phyloP scores from a whole-genome alignment of 2,888 invertebrate species.

The Antitype chi region DNA sequence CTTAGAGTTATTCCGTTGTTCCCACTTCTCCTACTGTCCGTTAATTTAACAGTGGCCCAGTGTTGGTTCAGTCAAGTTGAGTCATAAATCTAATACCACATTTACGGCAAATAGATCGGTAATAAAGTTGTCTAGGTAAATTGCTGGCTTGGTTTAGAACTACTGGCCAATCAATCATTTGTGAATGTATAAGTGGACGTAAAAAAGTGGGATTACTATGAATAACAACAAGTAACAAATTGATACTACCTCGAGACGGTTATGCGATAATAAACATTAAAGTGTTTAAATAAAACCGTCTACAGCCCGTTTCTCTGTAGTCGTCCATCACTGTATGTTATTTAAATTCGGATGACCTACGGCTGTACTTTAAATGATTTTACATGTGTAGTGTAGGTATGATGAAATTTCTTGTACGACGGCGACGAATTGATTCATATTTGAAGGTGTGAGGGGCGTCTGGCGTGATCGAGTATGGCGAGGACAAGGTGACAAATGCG shows the following conservation, averaged over 20 bases:
- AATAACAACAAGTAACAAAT: conserved; percentile 62
- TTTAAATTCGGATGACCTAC: conserved; percentile 50
- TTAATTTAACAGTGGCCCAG: conserved; percentile 42
- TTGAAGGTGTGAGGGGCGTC: conserved; percentile 25
- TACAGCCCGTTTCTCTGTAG: conserved; percentile 28
- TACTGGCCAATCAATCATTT: conserved; percentile 73
- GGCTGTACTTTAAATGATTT: conserved; percentile 45
- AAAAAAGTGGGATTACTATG: conserved; percentile 58
- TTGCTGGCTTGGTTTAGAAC: conserved; percentile 67
- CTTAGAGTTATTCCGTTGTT: conserved; percentile 29
- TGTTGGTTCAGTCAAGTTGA: conserved; percentile 44
- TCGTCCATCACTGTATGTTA: conserved; percentile 41
- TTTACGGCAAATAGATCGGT: conserved; percentile 77
- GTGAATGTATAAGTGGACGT: conserved; percentile 63
- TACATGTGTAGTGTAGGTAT: conserved; percentile 11
- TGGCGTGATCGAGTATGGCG: conserved; percentile 27
- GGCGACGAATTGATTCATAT: conserved; percentile 34
- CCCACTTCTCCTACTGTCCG: conserved; percentile 26
- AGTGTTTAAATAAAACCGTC: conserved; percentile 55
- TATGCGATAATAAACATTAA: conserved; percentile 45
- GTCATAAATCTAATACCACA: conserved; percentile 76
- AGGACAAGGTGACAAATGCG: conserved; percentile 36
- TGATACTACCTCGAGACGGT: conserved; percentile 51
- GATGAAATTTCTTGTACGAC: conserved; percentile 21
- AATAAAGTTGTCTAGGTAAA: conserved; percentile 77